Base-by-base conservation (phyloP, 2,888 invertebrate species). In the Phyto melanocephala region DNA sequence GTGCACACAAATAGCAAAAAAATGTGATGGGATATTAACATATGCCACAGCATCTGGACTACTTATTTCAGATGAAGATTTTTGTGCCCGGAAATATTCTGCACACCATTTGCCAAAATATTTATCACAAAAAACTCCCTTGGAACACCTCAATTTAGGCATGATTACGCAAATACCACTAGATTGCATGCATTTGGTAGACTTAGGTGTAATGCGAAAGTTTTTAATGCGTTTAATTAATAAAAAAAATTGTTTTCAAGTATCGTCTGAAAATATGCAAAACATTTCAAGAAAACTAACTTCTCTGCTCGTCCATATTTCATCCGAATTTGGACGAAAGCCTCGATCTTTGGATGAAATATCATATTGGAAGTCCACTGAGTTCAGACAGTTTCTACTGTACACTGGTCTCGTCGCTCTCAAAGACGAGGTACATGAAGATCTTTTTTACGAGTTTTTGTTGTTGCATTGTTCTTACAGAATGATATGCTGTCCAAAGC, bases 31-130 rank as follows among this genome's bases (percentile, higher is more conserved):
- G 42, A 74, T 54, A 33, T 63, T 63, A 63, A 74, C 63, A 54
- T 74, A 74, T 62, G 28, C 40, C 63, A 74, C 63, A 74, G 52
- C 54, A 54, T 54, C 52, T 74, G 74, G 52, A 62, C 33, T 54
- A 62, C 52, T 72, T 62, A 72, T 72, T 62, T 62, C 62, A 50
- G 60, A 72, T 62, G 72, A 62, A 22, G 72, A 52, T 62, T 72
- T 70, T 70, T 54, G 40, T 28, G 42, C 28, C 28, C 54, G 68
- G 28, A 56, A 54, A 40, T 68, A 68, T 68, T 56, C 54, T 56
- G 10, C 40, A 24, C 42, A 54, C 37, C 28, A 56, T 56, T 28
- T 56, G 56, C 56, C 28, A 47, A 47, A 47, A 47, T 56, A 56
- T 56, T 35, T 56, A 35, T 56, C 56, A 28, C 33, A 56, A 28